Conservation (phyloP, 1,140 invertebrate genomes). For the Brachionus sp. region DNA sequence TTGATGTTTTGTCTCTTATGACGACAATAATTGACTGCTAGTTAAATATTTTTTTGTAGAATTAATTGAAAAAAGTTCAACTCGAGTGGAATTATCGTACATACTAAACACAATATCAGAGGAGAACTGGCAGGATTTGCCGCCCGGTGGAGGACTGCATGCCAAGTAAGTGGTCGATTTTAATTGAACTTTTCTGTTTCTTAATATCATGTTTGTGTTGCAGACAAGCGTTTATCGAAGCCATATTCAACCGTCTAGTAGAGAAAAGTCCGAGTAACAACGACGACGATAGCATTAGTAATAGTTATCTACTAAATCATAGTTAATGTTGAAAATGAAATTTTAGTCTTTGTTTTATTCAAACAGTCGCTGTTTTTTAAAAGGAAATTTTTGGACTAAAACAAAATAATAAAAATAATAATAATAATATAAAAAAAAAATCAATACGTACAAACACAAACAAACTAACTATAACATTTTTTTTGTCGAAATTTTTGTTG, state of each 20-base stretch:
- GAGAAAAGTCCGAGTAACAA: background rate
- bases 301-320: slow-evolving; percentile 4
- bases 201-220: background rate
- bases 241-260: background rate
- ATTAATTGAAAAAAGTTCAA: slow-evolving; percentile 34
- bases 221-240: slow-evolving; percentile 43
- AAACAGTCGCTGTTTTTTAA: background rate
- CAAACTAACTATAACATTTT: background rate
- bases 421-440: no score
- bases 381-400: background rate
- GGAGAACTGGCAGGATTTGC: slow-evolving; percentile 42
- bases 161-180: background rate
- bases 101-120: slow-evolving; percentile 20
- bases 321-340: background rate
- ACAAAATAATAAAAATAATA: background rate
- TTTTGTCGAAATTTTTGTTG: background rate
- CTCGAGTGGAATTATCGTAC: background rate
- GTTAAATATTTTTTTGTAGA: slow-evolving; percentile 24
- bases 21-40: background rate
- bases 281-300: slow-evolving; percentile 9
- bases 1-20: background rate
- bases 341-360: slow-evolving; percentile 18
- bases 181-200: background rate
- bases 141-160: slow-evolving; percentile 37
- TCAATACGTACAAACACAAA: background rate